Base-by-base conservation (phyloP, 2,113 vertebrate species). In the Capreolus pygargus region DNA sequence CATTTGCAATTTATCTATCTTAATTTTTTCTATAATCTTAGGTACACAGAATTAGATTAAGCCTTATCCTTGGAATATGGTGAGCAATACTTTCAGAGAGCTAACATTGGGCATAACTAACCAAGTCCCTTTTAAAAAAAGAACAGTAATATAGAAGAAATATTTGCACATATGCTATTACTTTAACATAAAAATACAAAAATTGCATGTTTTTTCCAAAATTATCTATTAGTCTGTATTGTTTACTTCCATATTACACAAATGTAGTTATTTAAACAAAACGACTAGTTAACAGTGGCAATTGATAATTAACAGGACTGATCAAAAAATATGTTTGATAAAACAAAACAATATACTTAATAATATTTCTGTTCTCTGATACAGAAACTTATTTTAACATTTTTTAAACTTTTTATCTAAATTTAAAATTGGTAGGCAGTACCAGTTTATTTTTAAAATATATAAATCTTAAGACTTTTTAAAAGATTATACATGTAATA, bases 191-290 rank as follows among this genome's bases (percentile, higher is more conserved):
- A 90, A 93, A 81, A 85, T 67, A 57, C 12, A 52, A 54, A 95
- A 89, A 52, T 9, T 85, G 2, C 12, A 1, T 55, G 5, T 60
- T 93, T 86, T 86, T 60, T 3, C 25, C n/a, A 52, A 95, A 95
- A 86, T 89, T 67, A 85, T 47, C 45, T 61, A 28, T 52, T 67
- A 86, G 76, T 52, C 30, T 52, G 36, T 28, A 57, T 90, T 64
- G n/a, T 58, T 60, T 25, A 67, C 36, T 87, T 88, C 76, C 47
- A 39, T 52, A 92, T 39, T 67, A 90, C 17, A 83, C 16, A 78
- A 84, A 89, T 89, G 45, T 87, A 45, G 27, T 86, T 93, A 93
- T n/a, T 93, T 94, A 91, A 91, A 91, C 16, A 89, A 83, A 87
- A 47, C 2, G 8, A 82, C 27, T 86, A 85, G 15, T 89, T 85